Conservation (phyloP, 2,888 invertebrate genomes). For the Ischnura elegans region DNA sequence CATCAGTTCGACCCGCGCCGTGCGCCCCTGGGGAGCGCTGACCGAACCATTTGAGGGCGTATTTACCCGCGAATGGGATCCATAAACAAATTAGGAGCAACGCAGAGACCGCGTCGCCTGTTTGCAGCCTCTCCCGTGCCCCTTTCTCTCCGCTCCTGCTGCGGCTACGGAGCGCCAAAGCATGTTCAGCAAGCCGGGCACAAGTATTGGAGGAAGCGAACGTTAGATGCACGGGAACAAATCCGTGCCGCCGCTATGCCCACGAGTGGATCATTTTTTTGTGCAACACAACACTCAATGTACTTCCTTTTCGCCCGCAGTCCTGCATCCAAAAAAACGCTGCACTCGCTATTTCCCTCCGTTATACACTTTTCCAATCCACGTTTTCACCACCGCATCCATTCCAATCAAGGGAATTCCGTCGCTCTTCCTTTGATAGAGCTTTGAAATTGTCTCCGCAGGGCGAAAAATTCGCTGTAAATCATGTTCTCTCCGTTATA, state of each 20-base stretch:
- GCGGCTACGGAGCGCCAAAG: neutral
- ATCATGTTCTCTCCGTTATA: no score
- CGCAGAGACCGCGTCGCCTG: neutral
- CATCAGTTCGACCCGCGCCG: neutral
- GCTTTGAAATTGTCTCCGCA: no score
- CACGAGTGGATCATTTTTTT: neutral
- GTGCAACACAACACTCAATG: neutral
- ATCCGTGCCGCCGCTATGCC: neutral
- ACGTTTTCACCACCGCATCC: neutral
- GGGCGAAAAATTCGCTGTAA: no score
- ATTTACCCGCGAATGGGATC: neutral
- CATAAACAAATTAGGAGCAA: constrained; percentile 15
- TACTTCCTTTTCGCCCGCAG: neutral
- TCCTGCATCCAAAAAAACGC: neutral
- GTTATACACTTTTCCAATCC: neutral
- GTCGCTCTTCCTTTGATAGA: neutral
- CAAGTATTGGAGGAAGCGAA: neutral
- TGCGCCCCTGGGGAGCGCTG: neutral
- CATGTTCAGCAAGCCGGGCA: neutral
- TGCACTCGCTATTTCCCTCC: neutral
- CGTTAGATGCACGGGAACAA: neutral
- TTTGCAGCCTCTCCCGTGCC: neutral
- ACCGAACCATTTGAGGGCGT: neutral
- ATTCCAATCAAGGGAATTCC: neutral
- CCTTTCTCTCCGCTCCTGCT: no score